Base-by-base conservation (phyloP, 2,888 invertebrate genomes). In the Bibio marci region DNA sequence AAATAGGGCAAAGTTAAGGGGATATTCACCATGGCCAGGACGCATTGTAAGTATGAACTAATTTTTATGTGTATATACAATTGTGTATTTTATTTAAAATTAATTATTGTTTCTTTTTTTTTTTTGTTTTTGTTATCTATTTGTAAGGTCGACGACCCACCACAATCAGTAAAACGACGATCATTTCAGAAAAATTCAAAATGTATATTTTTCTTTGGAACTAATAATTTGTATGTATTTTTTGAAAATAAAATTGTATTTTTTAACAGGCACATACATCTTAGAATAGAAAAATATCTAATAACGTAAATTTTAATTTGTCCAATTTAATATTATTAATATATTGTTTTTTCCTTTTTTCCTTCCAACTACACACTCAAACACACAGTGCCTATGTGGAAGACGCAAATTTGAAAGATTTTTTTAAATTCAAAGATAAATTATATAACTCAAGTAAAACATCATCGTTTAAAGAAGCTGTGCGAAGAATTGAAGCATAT, bases 1-100 rank as follows among this genome's bases (percentile, higher is more conserved):
- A 94, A n/a, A n/a, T n/a, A n/a, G 92, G 92, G 91, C 92, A 42
- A 92, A 91, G 74, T 90, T 94, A 90, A 92, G 90, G 71, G 87
- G 90, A 51, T 92, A 87, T 68, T 83, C 88, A 49, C 86, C 90
- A 47, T 94, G 94, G 94, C 92, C 94, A 46, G 91, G 88, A 22
- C 22, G 22, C 65, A 83, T 86, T 76, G 91, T 92, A 75, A 81
- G 85, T 76, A 59, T 61, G 54, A 8, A 22, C 22, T 6, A 4
- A 22, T 22, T 22, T 22, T 22, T 22, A 6, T 22, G 22, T 8
- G 8, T 6, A 6, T 22, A 22, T 22, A 22, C 8, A 22, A 22
- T 22, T 22, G 4, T 22, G 22, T 4, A 6, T 22, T 22, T 22
- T 22, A 22, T 22, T 22, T 22, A 30, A 36, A 39, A 26, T 30